These are phyloP conservation scores for Brachyhypopomus gauderio DNA, from an alignment of 2,113 vertebrate genomes.

Conservation along the genomic window DNA sequence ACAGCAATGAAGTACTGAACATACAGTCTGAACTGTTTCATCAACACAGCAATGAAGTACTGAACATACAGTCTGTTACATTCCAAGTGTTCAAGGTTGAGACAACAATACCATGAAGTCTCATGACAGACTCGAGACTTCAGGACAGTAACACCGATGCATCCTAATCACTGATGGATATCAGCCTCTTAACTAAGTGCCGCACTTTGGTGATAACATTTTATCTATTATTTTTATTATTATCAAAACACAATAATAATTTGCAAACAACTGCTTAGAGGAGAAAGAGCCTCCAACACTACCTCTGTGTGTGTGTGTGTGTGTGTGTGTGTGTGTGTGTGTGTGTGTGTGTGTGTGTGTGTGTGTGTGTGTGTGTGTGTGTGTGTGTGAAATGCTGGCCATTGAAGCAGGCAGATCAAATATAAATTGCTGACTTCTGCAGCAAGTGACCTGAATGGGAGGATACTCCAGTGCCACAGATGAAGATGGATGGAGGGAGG, in stretches of 20 bases:
- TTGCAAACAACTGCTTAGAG: not conserved
- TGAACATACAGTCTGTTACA: too few relatives aligned
- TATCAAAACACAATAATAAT: not conserved
- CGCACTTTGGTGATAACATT: too few relatives aligned
- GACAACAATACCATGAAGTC: too few relatives aligned
- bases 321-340: not conserved
- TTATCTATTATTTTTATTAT: too few relatives aligned
- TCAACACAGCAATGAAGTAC: too few relatives aligned
- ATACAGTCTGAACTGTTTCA: too few relatives aligned
- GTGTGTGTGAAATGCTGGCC: not conserved
- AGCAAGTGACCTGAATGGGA: conserved; percentile 15
- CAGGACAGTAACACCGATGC: too few relatives aligned
- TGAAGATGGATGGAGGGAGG: conserved; percentile 38
- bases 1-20: too few relatives aligned
- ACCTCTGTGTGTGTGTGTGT: not conserved
- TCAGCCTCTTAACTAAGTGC: too few relatives aligned
- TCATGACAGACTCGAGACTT: too few relatives aligned
- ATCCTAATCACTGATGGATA: too few relatives aligned
- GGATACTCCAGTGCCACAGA: conserved; percentile 41
- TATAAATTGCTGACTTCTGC: conserved; percentile 11
- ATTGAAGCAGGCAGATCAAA: conserved; percentile 13
- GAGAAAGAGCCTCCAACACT: not conserved
- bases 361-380: not conserved
- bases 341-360: not conserved
- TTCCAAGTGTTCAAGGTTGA: too few relatives aligned